Evolutionary conservation across 2,888 invertebrate genomes (phyloP), one percentile per base, ranked within the genome.

Genomic region (Thyatira batis): DNA sequence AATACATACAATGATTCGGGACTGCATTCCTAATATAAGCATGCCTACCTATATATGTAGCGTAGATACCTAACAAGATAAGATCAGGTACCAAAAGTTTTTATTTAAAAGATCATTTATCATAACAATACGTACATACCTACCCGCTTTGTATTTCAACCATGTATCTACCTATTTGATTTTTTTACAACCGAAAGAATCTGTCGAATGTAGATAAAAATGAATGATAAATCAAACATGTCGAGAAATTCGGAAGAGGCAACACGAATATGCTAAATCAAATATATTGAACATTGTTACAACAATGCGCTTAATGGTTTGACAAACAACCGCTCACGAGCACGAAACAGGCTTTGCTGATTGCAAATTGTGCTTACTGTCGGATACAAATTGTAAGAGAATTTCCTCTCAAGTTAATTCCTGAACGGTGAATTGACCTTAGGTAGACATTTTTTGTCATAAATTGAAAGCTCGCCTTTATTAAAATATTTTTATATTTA

Each of bases 301-400:
- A 74, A 74, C 73, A 80, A 78, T 71, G 68, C 67, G 70, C 69
- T 71, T 74, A 80, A 78, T 75, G 76, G 75, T 67, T 79, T 69
- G 62, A 73, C 77, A 83, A 83, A 82, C 76, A 79, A 78, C 70
- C 72, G 72, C 72, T 74, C 69, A 69, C 60, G 67, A 64, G 69
- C 66, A 72, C 73, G 78, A 80, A 85, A 85, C 82, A 82, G 79
- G 84, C 84, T 87, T 83, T 80, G 74, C 84, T 87, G 87, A 88
- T 88, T 87, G 87, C 87, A 78, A 87, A 88, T 86, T 87, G 86
- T 82, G 84, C 87, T 85, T 83, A 85, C 85, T 74, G 80, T 76
- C 73, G 81, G 82, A 85, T 82, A 83, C 78, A 85, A 85, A 86
- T 82, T 84, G 80, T 82, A 82, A 82, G 81, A 81, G 84, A 83